Evolutionary conservation across 37 sponge, comb jelly and placozoan species (phyloP).

Genomic region (Spongia lamella): DNA sequence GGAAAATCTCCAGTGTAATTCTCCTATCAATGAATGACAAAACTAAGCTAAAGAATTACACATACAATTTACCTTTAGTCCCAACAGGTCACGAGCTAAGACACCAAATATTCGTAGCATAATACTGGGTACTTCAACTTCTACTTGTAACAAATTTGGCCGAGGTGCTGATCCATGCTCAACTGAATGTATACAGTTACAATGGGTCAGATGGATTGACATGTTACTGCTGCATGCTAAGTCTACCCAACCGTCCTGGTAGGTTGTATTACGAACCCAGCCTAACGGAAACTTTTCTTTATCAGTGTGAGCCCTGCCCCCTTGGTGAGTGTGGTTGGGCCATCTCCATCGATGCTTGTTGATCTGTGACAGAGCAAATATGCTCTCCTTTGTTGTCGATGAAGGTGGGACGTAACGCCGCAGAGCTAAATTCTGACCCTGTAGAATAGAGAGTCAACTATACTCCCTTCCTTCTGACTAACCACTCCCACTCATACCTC

Average conservation of each 20-base stretch:
- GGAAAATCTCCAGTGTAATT: constrained; percentile 75
- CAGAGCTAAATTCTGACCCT: constrained; percentile 71
- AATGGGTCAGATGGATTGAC: constrained; percentile 40
- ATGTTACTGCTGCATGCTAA: constrained; percentile 58
- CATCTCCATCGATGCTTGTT: constrained; percentile 64
- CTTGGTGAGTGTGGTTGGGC: neutral
- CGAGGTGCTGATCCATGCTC: neutral
- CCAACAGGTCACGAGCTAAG: constrained; percentile 53
- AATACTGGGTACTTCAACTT: constrained; percentile 38
- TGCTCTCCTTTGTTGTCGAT: constrained; percentile 41
- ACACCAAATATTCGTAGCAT: constrained; percentile 65
- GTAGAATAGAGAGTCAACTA: neutral
- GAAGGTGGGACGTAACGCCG: constrained; percentile 66
- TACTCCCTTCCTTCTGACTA: neutral
- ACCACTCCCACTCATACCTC: constrained; percentile 32
- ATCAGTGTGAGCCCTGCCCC: neutral
- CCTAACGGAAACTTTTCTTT: constrained; percentile 65
- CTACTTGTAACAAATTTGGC: constrained; percentile 42
- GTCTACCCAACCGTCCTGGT: constrained; percentile 79
- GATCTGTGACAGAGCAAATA: constrained; percentile 45
- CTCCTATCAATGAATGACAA: constrained; percentile 27
- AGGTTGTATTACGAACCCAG: constrained; percentile 28
- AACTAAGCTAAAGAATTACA: neutral
- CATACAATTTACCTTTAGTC: constrained; percentile 42
- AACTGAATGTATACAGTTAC: constrained; percentile 29